Base-by-base conservation (phyloP, 1,140 invertebrate species). In the Plodia interpunctella region DNA sequence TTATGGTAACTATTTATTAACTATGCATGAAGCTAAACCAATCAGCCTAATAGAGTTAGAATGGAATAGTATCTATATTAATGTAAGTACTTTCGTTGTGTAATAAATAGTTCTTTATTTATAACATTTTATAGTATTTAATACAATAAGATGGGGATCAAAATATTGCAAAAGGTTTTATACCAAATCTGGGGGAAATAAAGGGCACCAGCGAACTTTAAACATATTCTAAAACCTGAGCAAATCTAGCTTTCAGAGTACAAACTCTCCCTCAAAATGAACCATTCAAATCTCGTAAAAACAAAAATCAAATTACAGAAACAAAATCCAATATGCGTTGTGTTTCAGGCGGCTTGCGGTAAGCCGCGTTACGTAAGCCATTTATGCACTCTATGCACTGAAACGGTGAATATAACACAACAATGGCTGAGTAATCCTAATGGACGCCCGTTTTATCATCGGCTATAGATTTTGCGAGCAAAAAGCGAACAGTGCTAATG, bases 371-470 rank as follows among this genome's bases (percentile, higher is more conserved):
- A 44, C 38, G 38, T 44, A 44, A 44, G 38, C 38, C 38, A 44
- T 44, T 44, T 44, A 44, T 44, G 38, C 38, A 44, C 38, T 44
- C n/a, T 15, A 44, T 44, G 38, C 38, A 44, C 38, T 44, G 38
- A 44, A 44, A 44, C 38, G 38, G 38, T 44, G 38, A 44, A 44
- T 44, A 44, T 44, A 44, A 44, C 38, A 44, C 38, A 44, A 44
- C 38, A 44, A 44, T 44, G 15, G 38, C 38, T 44, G 13, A 44
- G 38, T 44, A 44, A 44, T 44, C 38, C 38, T 44, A 44, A 44
- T 44, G 38, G 38, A 44, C 38, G 38, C 13, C 38, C 38, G 38
- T 44, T 44, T 44, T 44, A 44, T 44, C 38, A 44, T 25, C 21
- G 21, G 10, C 38, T 44, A 44, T 44, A 44, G 38, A n/a, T 44